Evolutionary conservation across 2,888 invertebrate species (phyloP).

Genomic region (Euphydryas editha): DNA sequence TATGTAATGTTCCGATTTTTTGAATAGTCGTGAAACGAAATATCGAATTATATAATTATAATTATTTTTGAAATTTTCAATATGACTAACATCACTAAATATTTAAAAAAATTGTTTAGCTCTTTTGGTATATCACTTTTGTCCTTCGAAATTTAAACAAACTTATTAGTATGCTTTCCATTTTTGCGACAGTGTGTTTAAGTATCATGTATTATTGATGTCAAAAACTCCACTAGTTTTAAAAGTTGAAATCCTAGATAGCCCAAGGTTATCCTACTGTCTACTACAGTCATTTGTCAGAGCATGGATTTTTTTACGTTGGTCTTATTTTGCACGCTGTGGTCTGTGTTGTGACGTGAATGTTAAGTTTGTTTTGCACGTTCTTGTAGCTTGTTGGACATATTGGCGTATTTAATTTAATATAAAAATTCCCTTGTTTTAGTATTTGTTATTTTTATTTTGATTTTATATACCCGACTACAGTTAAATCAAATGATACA

Average conservation of each 20-base stretch:
- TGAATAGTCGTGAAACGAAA: too few species aligned
- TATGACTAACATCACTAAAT: too few species aligned
- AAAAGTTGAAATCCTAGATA: slow-evolving; percentile 13
- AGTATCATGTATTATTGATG: too few species aligned
- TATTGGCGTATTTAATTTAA: background rate
- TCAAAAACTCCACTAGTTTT: too few species aligned
- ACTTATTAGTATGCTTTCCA: too few species aligned
- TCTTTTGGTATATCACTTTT: too few species aligned
- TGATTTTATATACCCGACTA: background rate
- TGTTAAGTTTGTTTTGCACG: slow-evolving; percentile 21
- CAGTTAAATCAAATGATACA: background rate
- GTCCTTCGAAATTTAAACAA: too few species aligned
- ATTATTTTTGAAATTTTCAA: too few species aligned
- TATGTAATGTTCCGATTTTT: too few species aligned
- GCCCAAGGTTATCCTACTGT: slow-evolving; percentile 8
- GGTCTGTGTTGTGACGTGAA: slow-evolving; percentile 6
- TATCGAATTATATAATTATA: too few species aligned
- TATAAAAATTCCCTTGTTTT: background rate
- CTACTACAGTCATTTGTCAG: background rate
- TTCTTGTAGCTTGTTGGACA: background rate
- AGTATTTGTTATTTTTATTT: background rate
- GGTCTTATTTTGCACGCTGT: slow-evolving; percentile 14
- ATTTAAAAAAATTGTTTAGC: too few species aligned
- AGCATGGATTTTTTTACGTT: slow-evolving; percentile 20
- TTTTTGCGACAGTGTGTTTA: too few species aligned